Percentiles rank a stretch among this genome's conserved stretches.
These are phyloP conservation scores for Scaptomyza hsui DNA, from an alignment of 1,140 invertebrate species.

Conservation along the genomic window DNA sequence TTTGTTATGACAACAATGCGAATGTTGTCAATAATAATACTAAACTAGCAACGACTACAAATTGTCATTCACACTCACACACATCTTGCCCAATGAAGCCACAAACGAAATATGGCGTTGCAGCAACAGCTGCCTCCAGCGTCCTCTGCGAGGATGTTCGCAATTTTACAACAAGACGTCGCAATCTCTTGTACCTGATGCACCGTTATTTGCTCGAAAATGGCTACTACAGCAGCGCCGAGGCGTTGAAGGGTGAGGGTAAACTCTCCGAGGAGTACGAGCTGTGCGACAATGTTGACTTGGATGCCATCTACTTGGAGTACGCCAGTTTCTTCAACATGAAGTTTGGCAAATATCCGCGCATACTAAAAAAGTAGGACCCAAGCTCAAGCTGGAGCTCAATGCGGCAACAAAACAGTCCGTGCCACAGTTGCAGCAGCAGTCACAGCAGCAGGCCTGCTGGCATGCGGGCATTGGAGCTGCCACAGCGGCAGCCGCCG, in stretches of 20 bases:
- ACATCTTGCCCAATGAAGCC: conserved; percentile 49
- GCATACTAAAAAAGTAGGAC: conserved; percentile 87
- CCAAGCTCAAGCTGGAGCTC: conserved; percentile 70
- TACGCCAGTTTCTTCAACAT: conserved; percentile 94
- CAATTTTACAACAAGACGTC: conserved; percentile 85
- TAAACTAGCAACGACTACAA: not conserved
- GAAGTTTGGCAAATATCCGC: conserved; percentile 94
- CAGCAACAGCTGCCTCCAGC: conserved; percentile 51
- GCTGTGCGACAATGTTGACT: conserved; percentile 96
- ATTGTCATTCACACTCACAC: not conserved
- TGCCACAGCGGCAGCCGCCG: conserved; percentile 49
- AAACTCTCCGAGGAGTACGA: conserved; percentile 88
- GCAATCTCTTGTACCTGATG: conserved; percentile 91
- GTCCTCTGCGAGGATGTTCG: conserved; percentile 69
- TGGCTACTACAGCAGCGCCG: conserved; percentile 87
- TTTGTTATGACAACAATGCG: conserved; percentile 47
- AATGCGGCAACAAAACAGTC: not conserved
- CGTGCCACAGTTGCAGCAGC: not conserved
- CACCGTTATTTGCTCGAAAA: conserved; percentile 90
- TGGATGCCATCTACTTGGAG: conserved; percentile 94
- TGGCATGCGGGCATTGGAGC: conserved; percentile 65
- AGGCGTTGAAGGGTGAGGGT: conserved; percentile 88
- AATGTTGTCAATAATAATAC: conserved; percentile 35
- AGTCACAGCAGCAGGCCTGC: conserved; percentile 24
- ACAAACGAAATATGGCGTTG: conserved; percentile 64